Evolutionary conservation across 2,113 vertebrate species (phyloP).

Genomic region (Eptesicus fuscus): DNA sequence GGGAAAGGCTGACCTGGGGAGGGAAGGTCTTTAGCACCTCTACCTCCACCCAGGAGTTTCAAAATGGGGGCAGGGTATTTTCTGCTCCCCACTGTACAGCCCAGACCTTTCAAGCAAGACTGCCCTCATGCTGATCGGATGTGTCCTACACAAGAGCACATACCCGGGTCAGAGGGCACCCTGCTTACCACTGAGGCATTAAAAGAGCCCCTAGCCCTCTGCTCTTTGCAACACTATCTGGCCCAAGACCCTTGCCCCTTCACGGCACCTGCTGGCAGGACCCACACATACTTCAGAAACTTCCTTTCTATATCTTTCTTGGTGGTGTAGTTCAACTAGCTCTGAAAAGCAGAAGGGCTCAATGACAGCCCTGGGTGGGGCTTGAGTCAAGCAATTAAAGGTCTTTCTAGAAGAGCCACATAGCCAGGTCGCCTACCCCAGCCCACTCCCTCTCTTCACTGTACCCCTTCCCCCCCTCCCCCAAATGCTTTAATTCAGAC

Average conservation of each 20-base stretch:
- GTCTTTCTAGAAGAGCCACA: neutral
- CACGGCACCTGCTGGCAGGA: neutral
- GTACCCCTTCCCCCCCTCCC: rapidly evolving
- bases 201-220: neutral
- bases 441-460: neutral
- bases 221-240: neutral
- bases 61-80: neutral
- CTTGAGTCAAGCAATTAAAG: neutral
- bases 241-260: neutral
- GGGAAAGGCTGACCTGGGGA: neutral
- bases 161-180: neutral
- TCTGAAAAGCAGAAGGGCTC: neutral
- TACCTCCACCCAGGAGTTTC: rapidly evolving
- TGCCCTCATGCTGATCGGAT: neutral
- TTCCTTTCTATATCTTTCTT: neutral
- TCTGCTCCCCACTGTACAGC: neutral
- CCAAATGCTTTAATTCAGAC: neutral
- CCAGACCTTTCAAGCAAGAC: neutral
- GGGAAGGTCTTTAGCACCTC: rapidly evolving
- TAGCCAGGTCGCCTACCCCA: rapidly evolving
- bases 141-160: too few species aligned
- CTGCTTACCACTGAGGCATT: neutral
- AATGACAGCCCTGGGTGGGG: neutral
- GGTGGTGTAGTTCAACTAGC: neutral
- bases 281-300: neutral